phyloP scores from a whole-genome alignment of 2,113 vertebrate genomes.

The Caloenas nicobarica region DNA sequence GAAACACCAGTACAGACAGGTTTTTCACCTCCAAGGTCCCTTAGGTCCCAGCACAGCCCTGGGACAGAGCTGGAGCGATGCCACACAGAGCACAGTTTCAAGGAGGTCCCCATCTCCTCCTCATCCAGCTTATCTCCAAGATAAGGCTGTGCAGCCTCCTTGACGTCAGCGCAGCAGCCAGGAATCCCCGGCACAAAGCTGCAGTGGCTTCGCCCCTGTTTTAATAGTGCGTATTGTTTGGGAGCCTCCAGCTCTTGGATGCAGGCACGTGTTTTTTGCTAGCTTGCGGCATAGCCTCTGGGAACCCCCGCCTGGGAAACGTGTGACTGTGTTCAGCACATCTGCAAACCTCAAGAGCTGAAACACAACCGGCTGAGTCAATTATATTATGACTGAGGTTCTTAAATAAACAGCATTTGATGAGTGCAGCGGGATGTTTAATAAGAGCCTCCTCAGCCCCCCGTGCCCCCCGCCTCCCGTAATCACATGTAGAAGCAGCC shows the following conservation, averaged over 20 bases:
- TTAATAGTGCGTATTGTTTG: not conserved
- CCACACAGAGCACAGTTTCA: fast-evolving
- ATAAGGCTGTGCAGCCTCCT: not conserved
- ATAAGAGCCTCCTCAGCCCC: not conserved
- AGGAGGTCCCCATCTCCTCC: not conserved
- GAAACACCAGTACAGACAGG: not conserved
- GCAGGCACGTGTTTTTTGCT: not conserved
- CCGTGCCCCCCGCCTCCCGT: not conserved
- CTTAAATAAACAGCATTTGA: not conserved
- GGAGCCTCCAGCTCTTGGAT: not conserved
- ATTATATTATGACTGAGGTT: not conserved
- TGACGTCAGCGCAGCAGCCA: conserved; percentile 16
- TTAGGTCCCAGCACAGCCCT: not conserved
- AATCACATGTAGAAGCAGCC: not conserved
- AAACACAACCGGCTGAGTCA: not conserved
- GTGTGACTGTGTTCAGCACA: not conserved
- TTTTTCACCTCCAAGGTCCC: not conserved
- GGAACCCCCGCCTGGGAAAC: not conserved
- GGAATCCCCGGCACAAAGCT: conserved; percentile 45
- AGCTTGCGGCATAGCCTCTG: not conserved
- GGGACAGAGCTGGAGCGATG: not conserved
- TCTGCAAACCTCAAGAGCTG: not conserved
- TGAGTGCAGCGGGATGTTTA: not conserved
- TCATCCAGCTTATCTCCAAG: not conserved
- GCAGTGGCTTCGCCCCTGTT: not conserved